Evolutionary conservation across 2,888 invertebrate species (phyloP), one percentile per base, ranked within the genome.

Genomic region (Enoplolaimus lenunculus): DNA sequence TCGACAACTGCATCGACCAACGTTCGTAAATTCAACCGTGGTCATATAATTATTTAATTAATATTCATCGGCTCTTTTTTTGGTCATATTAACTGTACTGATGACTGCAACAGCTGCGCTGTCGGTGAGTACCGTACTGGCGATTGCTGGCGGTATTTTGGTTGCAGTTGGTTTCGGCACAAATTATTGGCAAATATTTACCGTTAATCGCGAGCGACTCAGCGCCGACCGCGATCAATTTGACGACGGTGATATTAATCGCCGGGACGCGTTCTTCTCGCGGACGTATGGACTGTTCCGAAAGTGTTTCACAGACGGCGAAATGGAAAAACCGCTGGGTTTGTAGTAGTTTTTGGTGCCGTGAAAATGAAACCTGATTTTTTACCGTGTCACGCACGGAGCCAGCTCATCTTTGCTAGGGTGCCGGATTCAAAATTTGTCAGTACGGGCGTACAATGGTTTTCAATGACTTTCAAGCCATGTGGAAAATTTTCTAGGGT

Each of bases 111-210:
- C 67, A 30, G 34, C 34, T 13, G 67, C 34, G 3, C 67, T 66
- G 33, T 34, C 67, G 34, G 28, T 66, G 3, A 34, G 34, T 34
- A 93, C 93, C 80, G 91, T 94, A 84, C 90, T 91, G 82, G 91
- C 93, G 81, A 91, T 94, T 82, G 88, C 93, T 81, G 91, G 93
- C 79, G 90, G 92, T 81, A 91, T 92, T 75, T 85, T 93, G 81
- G 86, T 94, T 82, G 88, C 91, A 79, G 91, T 93, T 82, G 91
- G 93, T 79, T 93, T 93, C 84, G 89, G 91, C 78, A 93, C 93
- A 81, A 93, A 94, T 85, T 93, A 93, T 86, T 94, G 94, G 94
- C 86, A 91, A 79, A 90, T 90, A 82, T 90, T 91, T 79, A 90
- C 91, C 85, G 93, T 94, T 77, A 89, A 89, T 83, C 87, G 92